Base-by-base conservation (phyloP, 2,888 invertebrate genomes). In the Nudaria mundana region DNA sequence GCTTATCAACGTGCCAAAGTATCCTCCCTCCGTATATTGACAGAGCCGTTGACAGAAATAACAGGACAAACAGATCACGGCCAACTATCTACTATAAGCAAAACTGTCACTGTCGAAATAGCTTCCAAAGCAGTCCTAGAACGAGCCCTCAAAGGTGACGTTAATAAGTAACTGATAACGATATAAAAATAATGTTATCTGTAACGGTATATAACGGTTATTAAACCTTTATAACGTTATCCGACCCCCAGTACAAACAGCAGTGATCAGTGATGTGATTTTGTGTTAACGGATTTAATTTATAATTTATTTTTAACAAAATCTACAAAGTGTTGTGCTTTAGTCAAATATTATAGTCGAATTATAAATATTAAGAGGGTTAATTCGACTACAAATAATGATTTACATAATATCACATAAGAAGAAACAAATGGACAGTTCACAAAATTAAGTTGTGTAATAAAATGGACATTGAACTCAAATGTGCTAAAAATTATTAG, bases 1-100 rank as follows among this genome's bases (percentile, higher is more conserved):
- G 97, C 97, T n/a, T 97, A 96, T 87, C 95, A 97, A 66, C 92
- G 96, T 46, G 97, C 97, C 59, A 96, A 95, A 84, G 95, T 97
- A 7, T 96, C 95, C 23, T 95, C 96, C 1, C 90, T 97, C 33
- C 94, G 93, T 67, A 97, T 97, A 61, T 63, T 81, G 12, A 77
- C 82, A 8, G 85, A 79, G 32, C 72, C 76, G 5, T 28, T 59
- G 38, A 61, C 59, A 3, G 59, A 59, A 38, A 54, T 59, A 26
- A 49, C 58, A 0, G 58, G 59, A 4, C 42, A 44, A 0, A 32
- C 49, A 3, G 74, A 76, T 23, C 70, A 75, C 22, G 67, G 67
- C 3, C 82, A 80, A 16, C 60, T 89, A 5, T 69, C 82, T 13
- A 89, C 89, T 41, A 89, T 89, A 64, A 89, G 89, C 71, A 81